A percentile compares a stretch with the other conserved stretches of the same genome.
These are phyloP conservation scores for Embiotoca jacksoni DNA, from an alignment of 2,113 vertebrate species.

Conservation along the genomic window DNA sequence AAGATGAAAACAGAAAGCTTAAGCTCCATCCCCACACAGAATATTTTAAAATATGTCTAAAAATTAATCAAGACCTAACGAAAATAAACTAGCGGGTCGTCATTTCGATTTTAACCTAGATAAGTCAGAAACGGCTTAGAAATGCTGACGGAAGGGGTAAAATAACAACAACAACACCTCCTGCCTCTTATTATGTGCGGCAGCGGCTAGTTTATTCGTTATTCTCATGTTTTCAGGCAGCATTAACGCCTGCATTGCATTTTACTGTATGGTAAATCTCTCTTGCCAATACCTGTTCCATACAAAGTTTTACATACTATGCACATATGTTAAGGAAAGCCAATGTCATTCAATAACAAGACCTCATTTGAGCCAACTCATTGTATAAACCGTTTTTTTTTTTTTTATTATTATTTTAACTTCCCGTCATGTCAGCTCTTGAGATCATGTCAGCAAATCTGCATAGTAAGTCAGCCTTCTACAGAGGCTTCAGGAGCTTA, in stretches of 20 bases:
- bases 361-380: constrained; percentile 9
- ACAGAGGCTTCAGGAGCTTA: constrained; percentile 66
- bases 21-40: too few species aligned
- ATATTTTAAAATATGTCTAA: too few species aligned
- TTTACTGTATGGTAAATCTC: constrained; percentile 20
- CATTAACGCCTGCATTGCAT: constrained; percentile 20
- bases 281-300: constrained; percentile 4
- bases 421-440: constrained; percentile 55
- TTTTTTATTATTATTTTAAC: constrained; percentile 24
- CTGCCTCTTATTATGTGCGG: background rate
- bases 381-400: constrained; percentile 28
- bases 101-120: background rate
- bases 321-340: constrained; percentile 40
- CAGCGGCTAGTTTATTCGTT: constrained; percentile 5
- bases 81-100: too few species aligned
- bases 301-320: constrained; percentile 17
- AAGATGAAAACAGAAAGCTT: background rate
- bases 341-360: constrained; percentile 44
- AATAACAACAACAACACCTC: background rate
- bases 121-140: background rate
- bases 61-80: too few species aligned
- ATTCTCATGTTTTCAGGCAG: constrained; percentile 24
- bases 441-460: constrained; percentile 72
- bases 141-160: background rate
- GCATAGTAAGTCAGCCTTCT: constrained; percentile 66